Evolutionary conservation across 2,888 invertebrate species (phyloP).

Genomic region (Scelioninae gen. 1): DNA sequence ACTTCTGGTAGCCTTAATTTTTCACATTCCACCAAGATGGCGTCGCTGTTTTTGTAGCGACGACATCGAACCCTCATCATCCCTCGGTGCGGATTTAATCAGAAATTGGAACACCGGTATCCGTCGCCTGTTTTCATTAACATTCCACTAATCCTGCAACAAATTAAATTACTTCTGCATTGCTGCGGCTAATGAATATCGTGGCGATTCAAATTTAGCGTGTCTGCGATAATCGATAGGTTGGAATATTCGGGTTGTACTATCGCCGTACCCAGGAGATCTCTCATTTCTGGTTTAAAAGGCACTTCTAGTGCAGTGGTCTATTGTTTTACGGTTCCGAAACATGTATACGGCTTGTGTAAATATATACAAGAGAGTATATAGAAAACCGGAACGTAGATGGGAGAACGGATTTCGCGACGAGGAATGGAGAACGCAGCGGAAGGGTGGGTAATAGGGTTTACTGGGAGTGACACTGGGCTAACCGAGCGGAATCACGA

Average conservation of each 20-base stretch:
- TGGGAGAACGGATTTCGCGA: slow-evolving; percentile 66
- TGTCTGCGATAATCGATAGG: slow-evolving; percentile 77
- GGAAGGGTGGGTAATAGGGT: slow-evolving; percentile 81
- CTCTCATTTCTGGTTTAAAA: slow-evolving; percentile 66
- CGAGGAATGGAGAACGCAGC: slow-evolving; percentile 64
- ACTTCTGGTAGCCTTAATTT: slow-evolving; percentile 58
- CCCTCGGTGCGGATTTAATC: slow-evolving; percentile 75
- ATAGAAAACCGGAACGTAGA: slow-evolving; percentile 46
- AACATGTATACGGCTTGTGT: slow-evolving; percentile 11
- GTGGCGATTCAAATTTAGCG: slow-evolving; percentile 65
- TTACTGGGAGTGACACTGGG: slow-evolving; percentile 84
- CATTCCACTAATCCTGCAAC: slow-evolving; percentile 83
- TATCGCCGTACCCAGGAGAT: slow-evolving; percentile 62
- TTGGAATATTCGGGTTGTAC: slow-evolving; percentile 73
- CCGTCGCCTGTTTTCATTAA: slow-evolving; percentile 81
- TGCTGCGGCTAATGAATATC: slow-evolving; percentile 81
- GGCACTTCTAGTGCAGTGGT: slow-evolving; percentile 19
- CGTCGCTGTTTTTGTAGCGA: slow-evolving; percentile 12
- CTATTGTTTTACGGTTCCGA: slow-evolving; percentile 35
- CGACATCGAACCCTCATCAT: slow-evolving; percentile 58
- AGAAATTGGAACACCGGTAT: slow-evolving; percentile 76
- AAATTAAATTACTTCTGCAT: slow-evolving; percentile 83
- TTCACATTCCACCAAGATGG: slow-evolving; percentile 56
- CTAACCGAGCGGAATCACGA: slow-evolving; percentile 85
- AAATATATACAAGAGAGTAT: slow-evolving; percentile 50